These are phyloP conservation scores for Aulostomus chinensis DNA, from an alignment of 2,797 vertebrate species.

Conservation along the genomic window DNA sequence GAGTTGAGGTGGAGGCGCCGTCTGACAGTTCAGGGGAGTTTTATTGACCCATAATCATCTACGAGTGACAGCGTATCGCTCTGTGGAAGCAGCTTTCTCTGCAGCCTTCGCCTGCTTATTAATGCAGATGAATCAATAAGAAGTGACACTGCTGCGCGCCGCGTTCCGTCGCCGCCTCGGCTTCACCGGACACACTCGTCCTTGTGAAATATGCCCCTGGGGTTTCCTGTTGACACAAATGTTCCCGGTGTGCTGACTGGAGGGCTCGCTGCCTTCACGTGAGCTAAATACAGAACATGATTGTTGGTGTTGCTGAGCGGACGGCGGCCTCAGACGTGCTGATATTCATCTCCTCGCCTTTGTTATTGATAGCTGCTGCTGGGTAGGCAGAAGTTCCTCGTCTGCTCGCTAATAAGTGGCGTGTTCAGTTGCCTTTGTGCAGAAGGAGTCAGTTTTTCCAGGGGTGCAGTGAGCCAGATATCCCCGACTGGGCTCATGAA, in stretches of 20 bases:
- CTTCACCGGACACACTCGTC: slow-evolving; percentile 18
- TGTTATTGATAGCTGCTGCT: slow-evolving; percentile 33
- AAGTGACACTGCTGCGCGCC: slow-evolving; percentile 11
- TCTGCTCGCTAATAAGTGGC: slow-evolving; percentile 32
- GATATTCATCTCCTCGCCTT: slow-evolving; percentile 23
- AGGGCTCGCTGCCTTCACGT: slow-evolving; percentile 18
- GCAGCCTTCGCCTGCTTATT: slow-evolving; percentile 31
- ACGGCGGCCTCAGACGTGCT: slow-evolving; percentile 34
- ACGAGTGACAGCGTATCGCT: slow-evolving; percentile 24
- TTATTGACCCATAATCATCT: slow-evolving; percentile 29
- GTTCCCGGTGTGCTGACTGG: slow-evolving; percentile 42
- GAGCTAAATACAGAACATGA: slow-evolving; percentile 33
- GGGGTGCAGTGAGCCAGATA: slow-evolving; percentile 30
- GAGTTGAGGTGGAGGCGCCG: slow-evolving; percentile 16
- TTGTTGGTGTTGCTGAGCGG: slow-evolving; percentile 1
- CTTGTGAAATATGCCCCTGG: slow-evolving; percentile 39
- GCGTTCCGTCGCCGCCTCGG: slow-evolving; percentile 20
- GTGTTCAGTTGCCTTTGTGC: slow-evolving; percentile 30
- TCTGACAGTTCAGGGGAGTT: slow-evolving; percentile 8
- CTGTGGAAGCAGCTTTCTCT: slow-evolving; percentile 18
- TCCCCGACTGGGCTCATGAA: slow-evolving; percentile 38
- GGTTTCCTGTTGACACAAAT: slow-evolving; percentile 40
- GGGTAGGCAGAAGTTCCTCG: slow-evolving; percentile 19
- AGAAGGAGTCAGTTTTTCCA: slow-evolving; percentile 58
- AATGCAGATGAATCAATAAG: slow-evolving; percentile 47